Base-by-base conservation (phyloP, 2,113 vertebrate species). In the Eira barbara region DNA sequence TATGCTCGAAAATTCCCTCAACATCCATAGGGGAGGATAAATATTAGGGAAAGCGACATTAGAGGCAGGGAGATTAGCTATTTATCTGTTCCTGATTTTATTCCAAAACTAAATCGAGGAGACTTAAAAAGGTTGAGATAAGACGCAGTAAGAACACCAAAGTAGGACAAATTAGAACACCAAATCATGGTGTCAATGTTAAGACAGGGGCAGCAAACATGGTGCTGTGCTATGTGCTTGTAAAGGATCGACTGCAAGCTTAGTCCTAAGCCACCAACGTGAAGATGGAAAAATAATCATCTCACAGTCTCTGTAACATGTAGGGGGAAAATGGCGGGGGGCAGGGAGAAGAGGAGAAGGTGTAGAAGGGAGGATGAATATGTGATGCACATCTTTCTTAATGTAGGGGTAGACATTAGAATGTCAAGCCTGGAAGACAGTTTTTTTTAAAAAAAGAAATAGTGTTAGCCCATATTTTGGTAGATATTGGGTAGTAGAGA, bases 71-170 rank as follows among this genome's bases (percentile, higher is more conserved):
- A 49, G 27, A 25, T 61, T 25, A 82, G 31, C 7, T 49, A 4
- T 90, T 55, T 89, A 55, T 63, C 67, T 85, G 4, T 13, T 57
- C 3, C 8, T 18, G 39, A 14, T 85, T 78, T 85, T 52, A 42
- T 88, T 95, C 12, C 36, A 91, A 83, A 93, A 61, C 79, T 74
- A 91, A 95, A 47, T 78, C 7, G 67, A 71, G 94, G 45, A 76
- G 42, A n/a, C 14, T 71, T 78, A 34, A 4, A 89, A 86, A 63
- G 14, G 5, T 61, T 67, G 84, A 47, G 69, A 13, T 63, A 89
- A 52, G 39, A 74, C 10, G 63, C 27, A 85, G 13, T 36, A 92
- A 80, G 27, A 80, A 84, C 57, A 42, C 20, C 13, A 34, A 84
- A 57, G 4, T 31, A 65, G 61, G 29, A 61, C 59, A 61, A 25